A percentile compares a stretch with the other conserved stretches of the same genome.
phyloP scores from a whole-genome alignment of 2,797 vertebrate species.

The Typhlichthys subterraneus region DNA sequence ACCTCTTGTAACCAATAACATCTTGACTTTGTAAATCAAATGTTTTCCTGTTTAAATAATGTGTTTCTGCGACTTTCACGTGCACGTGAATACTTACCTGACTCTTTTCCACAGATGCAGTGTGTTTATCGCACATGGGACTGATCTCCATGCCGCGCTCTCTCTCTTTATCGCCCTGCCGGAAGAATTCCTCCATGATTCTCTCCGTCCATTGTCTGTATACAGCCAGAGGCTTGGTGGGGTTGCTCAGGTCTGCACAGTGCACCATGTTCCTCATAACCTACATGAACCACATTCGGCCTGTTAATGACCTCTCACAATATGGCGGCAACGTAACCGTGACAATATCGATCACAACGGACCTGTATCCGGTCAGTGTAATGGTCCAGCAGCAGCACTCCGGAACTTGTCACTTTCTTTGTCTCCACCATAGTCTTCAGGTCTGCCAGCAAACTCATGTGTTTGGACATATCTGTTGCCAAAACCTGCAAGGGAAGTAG shows the following conservation, averaged over 20 bases:
- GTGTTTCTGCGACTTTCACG: constrained; percentile 1
- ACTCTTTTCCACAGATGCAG: constrained; percentile 92
- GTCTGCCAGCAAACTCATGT: constrained; percentile 94
- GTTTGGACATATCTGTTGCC: constrained; percentile 97
- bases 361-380: constrained; percentile 95
- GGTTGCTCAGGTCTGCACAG: constrained; percentile 95
- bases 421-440: constrained; percentile 97
- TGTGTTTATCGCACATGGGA: constrained; percentile 96
- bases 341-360: constrained; percentile 7
- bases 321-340: not conserved
- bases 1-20: not conserved
- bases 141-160: constrained; percentile 95
- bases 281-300: constrained; percentile 27
- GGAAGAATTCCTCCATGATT: constrained; percentile 96
- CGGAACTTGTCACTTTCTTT: constrained; percentile 95
- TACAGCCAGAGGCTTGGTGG: constrained; percentile 90
- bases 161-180: constrained; percentile 90
- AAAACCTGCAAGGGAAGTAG: constrained; percentile 78
- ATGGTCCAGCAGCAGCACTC: constrained; percentile 91
- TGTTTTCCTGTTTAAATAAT: constrained; percentile 1
- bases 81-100: constrained; percentile 77
- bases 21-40: not conserved
- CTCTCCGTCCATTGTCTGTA: constrained; percentile 95
- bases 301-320: not conserved
- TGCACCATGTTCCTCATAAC: constrained; percentile 93